Base-by-base conservation (phyloP, 2,113 vertebrate species). In the Mirza zaza region DNA sequence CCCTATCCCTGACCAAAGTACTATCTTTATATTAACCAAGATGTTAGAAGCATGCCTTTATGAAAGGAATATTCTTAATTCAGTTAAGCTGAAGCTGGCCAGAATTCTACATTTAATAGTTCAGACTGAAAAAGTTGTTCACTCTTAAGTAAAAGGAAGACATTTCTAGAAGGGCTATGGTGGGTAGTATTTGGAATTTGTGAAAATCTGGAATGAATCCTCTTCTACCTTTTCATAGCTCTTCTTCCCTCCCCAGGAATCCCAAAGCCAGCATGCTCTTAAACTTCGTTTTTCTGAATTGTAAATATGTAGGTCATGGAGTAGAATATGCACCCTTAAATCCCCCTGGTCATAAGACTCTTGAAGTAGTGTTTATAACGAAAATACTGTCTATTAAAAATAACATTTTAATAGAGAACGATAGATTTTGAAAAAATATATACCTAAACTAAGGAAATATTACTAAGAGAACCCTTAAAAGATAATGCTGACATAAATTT, bases 1-100 rank as follows among this genome's bases (percentile, higher is more conserved):
- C 39, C 82, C 27, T 75, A 52, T 42, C 45, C n/a, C 67, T 89
- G 52, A 81, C 48, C 36, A 84, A 92, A 95, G 39, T 65, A 39
- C 52, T 95, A 77, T 88, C 79, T 96, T 96, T 90, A 77, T 89
- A 73, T 90, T 97, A 97, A 59, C 42, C 36, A 71, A 94, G 36
- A 92, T 63, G 36, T 79, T 75, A 70, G 76, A 93, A 70, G 39
- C 57, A 65, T 42, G 52, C 3, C 36, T 96, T 75, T 87, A 55
- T 95, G 39, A 95, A 90, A 90, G 42, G 61, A 71, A 73, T 89
- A 83, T 29, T 97, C n/a, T 96, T 93, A 65, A 87, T 63, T 95
- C 17, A 63, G 55, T 80, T 91, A 84, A 89, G 90, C 55, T 61
- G 90, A 95, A 91, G 32, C 29, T 94, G 76, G 61, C 4, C 91